phyloP scores from a whole-genome alignment of 2,888 invertebrate genomes.

The Temnothorax rugatulus region DNA sequence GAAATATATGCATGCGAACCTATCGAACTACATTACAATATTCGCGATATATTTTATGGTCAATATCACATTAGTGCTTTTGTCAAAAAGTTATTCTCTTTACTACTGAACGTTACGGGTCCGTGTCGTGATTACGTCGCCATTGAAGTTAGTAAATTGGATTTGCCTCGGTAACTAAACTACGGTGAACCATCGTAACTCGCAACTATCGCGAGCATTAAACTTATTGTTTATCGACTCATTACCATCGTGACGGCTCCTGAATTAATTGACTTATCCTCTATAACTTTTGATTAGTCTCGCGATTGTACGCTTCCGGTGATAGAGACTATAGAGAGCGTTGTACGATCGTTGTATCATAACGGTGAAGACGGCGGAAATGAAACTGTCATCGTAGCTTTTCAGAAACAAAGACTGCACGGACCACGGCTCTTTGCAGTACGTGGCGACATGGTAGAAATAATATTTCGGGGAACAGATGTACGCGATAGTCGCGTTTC shows the following conservation, averaged over 20 bases:
- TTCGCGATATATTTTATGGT: background rate
- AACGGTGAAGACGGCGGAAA: background rate
- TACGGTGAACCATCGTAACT: constrained; percentile 32
- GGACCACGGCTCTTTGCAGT: background rate
- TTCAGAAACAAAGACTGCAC: background rate
- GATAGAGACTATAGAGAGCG: background rate
- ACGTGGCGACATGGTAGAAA: background rate
- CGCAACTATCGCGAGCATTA: constrained; percentile 31
- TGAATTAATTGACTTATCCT: constrained; percentile 46
- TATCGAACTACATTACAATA: background rate
- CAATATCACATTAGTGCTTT: background rate
- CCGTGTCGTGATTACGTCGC: constrained; percentile 49
- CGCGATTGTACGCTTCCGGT: background rate
- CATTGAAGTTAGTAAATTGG: constrained; percentile 51
- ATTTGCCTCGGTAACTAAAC: constrained; percentile 28
- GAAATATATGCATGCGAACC: background rate
- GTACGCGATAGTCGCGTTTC: background rate
- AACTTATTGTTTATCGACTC: constrained; percentile 61
- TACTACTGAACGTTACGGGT: constrained; percentile 16
- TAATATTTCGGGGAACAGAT: constrained; percentile 18
- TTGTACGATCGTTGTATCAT: background rate
- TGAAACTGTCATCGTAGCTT: constrained; percentile 4
- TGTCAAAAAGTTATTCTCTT: constrained; percentile 34
- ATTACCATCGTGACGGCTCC: constrained; percentile 40
- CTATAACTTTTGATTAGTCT: constrained; percentile 39